These are phyloP conservation scores for Raphicerus campestris DNA, from an alignment of 2,113 vertebrate genomes.

Conservation along the genomic window DNA sequence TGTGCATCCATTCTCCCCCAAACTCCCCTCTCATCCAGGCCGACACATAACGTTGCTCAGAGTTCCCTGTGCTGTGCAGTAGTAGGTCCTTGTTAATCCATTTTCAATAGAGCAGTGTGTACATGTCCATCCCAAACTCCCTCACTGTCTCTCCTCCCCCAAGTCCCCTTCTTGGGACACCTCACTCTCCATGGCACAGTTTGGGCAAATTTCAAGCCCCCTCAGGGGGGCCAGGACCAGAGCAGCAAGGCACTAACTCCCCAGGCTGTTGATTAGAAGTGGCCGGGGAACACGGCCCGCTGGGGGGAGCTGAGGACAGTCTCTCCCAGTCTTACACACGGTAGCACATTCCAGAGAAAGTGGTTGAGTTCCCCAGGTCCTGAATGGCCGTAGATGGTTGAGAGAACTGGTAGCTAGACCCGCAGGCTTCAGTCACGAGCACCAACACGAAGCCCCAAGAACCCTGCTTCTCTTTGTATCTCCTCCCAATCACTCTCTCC, in stretches of 20 bases:
- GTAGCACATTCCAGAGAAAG: background rate
- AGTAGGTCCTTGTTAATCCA: background rate
- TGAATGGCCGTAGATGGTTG: rapidly evolving
- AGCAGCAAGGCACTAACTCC: background rate
- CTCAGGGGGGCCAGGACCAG: background rate
- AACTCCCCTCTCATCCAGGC: background rate
- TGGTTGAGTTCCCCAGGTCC: background rate
- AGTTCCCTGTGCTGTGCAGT: background rate
- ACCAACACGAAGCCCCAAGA: background rate
- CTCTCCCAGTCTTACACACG: background rate
- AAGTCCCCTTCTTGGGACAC: rapidly evolving
- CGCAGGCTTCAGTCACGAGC: background rate
- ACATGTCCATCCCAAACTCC: background rate
- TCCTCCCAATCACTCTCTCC: background rate
- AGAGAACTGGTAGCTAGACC: background rate
- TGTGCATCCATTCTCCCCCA: background rate
- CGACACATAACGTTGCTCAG: background rate
- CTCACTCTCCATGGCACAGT: background rate
- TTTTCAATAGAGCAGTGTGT: background rate
- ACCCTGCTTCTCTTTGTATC: background rate
- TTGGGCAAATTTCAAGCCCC: background rate
- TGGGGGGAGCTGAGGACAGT: too few species aligned
- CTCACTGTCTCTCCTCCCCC: background rate
- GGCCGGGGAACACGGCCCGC: rapidly evolving
- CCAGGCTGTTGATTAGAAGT: background rate